These are phyloP conservation scores for Syrrhaptes paradoxus DNA, from an alignment of 2,113 vertebrate genomes.

Conservation along the genomic window DNA sequence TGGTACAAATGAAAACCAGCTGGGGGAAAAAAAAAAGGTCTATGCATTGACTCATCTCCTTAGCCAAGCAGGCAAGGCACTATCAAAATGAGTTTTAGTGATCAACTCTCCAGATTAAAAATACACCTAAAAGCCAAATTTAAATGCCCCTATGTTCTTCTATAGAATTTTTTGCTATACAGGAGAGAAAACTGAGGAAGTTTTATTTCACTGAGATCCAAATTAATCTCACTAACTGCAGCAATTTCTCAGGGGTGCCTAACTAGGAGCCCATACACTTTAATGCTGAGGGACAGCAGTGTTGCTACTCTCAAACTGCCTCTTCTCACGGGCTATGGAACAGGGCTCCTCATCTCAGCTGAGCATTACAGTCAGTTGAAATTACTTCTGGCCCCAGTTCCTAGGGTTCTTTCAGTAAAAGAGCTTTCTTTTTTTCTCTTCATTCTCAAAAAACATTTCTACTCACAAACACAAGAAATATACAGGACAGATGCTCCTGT, in stretches of 20 bases:
- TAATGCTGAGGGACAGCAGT: conserved; percentile 28
- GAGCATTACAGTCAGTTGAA: conserved; percentile 40
- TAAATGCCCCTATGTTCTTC: not conserved
- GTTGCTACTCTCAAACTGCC: conserved; percentile 36
- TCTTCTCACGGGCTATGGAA: conserved; percentile 38
- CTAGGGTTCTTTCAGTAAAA: not conserved
- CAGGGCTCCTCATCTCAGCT: conserved; percentile 43
- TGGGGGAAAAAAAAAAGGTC: not conserved
- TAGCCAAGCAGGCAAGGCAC: not conserved
- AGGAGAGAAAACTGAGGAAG: not conserved
- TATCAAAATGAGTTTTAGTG: not conserved
- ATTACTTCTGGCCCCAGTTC: conserved; percentile 38
- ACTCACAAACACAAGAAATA: not conserved
- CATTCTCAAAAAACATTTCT: not conserved
- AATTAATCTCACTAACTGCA: conserved; percentile 47
- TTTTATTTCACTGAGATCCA: conserved; percentile 25
- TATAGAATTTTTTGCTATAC: not conserved
- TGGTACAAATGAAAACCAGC: not conserved
- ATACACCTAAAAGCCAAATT: not conserved
- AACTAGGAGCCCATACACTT: conserved; percentile 29
- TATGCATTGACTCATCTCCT: not conserved
- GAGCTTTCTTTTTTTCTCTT: not conserved
- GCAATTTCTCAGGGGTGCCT: conserved; percentile 53
- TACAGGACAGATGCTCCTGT: not conserved
- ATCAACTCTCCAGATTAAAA: not conserved